Evolutionary conservation across 2,113 vertebrate species (phyloP), one percentile per base, ranked within the genome.

Genomic region (Tachycineta bicolor): DNA sequence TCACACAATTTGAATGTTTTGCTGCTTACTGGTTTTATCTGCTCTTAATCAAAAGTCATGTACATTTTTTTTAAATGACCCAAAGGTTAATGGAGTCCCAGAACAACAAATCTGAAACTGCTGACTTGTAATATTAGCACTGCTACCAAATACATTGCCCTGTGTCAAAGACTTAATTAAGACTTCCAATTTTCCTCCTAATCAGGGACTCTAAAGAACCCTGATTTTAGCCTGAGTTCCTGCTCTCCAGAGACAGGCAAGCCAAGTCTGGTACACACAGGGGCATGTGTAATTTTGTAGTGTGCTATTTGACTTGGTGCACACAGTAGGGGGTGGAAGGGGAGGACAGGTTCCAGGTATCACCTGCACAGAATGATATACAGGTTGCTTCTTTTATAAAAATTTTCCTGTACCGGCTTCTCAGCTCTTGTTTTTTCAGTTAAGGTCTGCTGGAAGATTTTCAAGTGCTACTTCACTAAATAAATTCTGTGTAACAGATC

Each of bases 241-340:
- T 76, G n/a, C 31, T 60, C 59, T 41, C n/a, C 25, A 15, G 24
- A 89, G 25, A 53, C 10, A 52, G 23, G 8, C 43, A 55, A 50
- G 13, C 44, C 18, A 84, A 67, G 21, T 8, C 62, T 46, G 55
- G 34, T 9, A 64, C 10, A 58, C 17, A 12, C 11, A 52, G 16
- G 25, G 13, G 19, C 10, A 50, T 0, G 0, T 19, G 19, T 9
- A 5, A 67, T 39, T 55, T 62, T 69, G 21, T 29, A 34, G 10
- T 8, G 11, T 13, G 23, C 14, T 52, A 5, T n/a, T 44, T 44
- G 9, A 82, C 34, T 39, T 19, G 6, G 12, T 34, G 37, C 6
- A 8, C 3, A 7, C 18, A 52, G n/a, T 3, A 9, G 5, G 37
- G 39, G 5, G 14, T 28, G 5, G 9, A 55, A 78, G 15, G 16